phyloP scores from a whole-genome alignment of 2,113 vertebrate species.

The Urocolius indicus region DNA sequence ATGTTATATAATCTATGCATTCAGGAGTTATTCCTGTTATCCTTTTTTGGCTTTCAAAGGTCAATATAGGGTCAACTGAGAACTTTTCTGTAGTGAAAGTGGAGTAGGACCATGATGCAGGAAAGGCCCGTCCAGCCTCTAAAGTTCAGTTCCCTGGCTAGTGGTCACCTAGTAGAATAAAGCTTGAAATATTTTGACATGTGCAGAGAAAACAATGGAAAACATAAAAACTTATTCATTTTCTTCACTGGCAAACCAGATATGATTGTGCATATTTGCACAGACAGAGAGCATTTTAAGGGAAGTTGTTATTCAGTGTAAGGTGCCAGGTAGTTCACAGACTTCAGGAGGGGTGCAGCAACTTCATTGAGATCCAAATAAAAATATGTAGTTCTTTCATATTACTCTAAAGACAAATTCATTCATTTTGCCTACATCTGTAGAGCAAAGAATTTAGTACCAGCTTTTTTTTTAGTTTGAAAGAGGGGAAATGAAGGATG shows the following conservation, averaged over 20 bases:
- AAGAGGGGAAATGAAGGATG: not conserved
- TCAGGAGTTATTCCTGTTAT: not conserved
- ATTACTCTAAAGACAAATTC: not conserved
- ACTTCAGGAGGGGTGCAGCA: not conserved
- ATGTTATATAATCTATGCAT: not conserved
- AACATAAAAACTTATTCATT: not conserved
- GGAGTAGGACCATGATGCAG: not conserved
- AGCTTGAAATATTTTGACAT: not conserved
- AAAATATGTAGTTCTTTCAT: not conserved
- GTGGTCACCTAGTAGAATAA: not conserved
- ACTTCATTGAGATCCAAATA: not conserved
- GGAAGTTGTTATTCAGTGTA: not conserved
- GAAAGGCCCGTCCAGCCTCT: not conserved
- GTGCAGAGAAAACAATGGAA: not conserved
- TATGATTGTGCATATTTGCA: not conserved
- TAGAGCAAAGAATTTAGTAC: not conserved
- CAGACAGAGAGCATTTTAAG: not conserved
- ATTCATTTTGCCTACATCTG: not conserved
- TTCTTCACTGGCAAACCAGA: not conserved
- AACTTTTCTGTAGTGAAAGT: not conserved
- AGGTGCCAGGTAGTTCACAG: not conserved
- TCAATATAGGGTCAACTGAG: not conserved
- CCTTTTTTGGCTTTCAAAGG: not conserved
- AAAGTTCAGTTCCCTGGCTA: not conserved
- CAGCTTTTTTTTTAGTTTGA: not conserved